phyloP scores from a whole-genome alignment of 2,888 invertebrate species.

The Campoletis raptor region DNA sequence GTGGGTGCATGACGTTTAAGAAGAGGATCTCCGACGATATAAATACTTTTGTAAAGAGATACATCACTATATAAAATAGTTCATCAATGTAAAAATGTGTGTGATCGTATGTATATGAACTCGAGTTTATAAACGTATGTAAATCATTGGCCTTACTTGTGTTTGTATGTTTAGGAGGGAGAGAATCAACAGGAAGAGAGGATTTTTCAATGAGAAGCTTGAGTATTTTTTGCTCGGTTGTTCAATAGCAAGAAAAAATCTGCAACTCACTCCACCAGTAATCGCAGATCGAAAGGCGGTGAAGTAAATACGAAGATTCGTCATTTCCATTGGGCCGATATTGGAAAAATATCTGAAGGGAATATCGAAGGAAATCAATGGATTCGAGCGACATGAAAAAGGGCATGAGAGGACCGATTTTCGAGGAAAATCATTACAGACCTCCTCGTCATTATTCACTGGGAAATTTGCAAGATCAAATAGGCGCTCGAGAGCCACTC shows the following conservation, averaged over 20 bases:
- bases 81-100: neutral
- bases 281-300: neutral
- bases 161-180: slow-evolving; percentile 11
- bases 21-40: slow-evolving; percentile 33
- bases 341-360: neutral
- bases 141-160: neutral
- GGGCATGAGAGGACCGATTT: neutral
- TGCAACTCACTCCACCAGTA: neutral
- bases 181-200: slow-evolving; percentile 1
- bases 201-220: slow-evolving; percentile 15
- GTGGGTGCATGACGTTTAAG: slow-evolving; percentile 12
- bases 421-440: slow-evolving; percentile 8
- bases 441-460: slow-evolving; percentile 76
- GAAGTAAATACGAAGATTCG: neutral
- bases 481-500: slow-evolving; percentile 71
- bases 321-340: neutral
- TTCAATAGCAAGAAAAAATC: neutral
- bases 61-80: neutral
- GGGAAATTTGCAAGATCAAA: slow-evolving; percentile 76
- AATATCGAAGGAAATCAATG: neutral
- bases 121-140: neutral
- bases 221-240: neutral
- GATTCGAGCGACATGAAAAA: slow-evolving; percentile 50
- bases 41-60: slow-evolving; percentile 14
- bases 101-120: neutral